phyloP scores from a whole-genome alignment of 2,888 invertebrate species.

The Cephus sareptanus region DNA sequence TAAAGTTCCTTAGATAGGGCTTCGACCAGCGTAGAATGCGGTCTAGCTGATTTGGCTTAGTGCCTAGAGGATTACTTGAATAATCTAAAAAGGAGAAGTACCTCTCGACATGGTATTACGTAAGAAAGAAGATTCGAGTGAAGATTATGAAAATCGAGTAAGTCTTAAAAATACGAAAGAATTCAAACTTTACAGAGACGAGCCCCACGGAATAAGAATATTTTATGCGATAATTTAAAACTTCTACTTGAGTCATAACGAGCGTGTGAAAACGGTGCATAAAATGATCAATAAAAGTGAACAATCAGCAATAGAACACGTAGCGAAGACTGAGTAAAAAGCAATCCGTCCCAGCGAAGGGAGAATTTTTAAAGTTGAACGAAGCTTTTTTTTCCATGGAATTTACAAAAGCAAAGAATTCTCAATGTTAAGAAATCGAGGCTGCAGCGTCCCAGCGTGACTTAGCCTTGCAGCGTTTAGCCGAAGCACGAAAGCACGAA shows the following conservation, averaged over 20 bases:
- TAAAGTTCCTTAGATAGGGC: constrained; percentile 25
- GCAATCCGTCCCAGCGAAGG: not conserved
- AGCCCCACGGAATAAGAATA: not conserved
- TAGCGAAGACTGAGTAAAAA: not conserved
- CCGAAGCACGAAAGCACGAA: not conserved
- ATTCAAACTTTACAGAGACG: constrained; percentile 2
- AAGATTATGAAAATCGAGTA: not conserved
- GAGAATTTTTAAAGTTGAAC: not conserved
- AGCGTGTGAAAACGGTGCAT: not conserved
- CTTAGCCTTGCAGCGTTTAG: not conserved
- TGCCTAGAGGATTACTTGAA: constrained; percentile 21
- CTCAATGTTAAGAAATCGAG: not conserved
- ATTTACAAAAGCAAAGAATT: not conserved
- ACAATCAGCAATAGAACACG: not conserved
- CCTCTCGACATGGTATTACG: not conserved
- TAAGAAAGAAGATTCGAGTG: not conserved
- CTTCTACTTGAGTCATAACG: not conserved
- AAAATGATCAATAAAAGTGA: not conserved
- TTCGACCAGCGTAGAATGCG: constrained; percentile 14
- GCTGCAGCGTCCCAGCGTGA: not conserved
- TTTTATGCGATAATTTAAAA: not conserved
- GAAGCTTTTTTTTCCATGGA: not conserved
- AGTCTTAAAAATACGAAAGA: constrained; percentile 13
- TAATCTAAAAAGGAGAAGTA: constrained; percentile 9
- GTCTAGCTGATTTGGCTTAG: constrained; percentile 21